phyloP scores from a whole-genome alignment of 1,140 invertebrate genomes.

The Leptoteleia sp. region DNA sequence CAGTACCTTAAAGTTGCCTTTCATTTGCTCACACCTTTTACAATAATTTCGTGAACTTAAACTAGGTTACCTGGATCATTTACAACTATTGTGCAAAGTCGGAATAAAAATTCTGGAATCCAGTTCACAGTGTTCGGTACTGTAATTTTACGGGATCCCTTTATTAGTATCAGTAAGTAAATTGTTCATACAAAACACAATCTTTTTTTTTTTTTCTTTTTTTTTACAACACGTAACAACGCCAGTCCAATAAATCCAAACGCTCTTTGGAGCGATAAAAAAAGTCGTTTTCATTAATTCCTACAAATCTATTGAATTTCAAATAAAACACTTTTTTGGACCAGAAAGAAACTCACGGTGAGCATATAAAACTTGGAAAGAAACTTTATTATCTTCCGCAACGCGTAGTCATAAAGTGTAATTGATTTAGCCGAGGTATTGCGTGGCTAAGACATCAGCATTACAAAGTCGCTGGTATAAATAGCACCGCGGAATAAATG shows the following conservation, averaged over 20 bases:
- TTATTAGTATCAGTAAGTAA: too few relatives aligned
- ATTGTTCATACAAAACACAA: too few relatives aligned
- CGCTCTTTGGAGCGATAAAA: constrained; percentile 12
- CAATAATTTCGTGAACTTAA: too few relatives aligned
- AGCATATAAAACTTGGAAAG: constrained; percentile 23
- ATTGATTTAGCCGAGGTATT: constrained; percentile 50
- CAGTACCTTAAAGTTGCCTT: too few relatives aligned
- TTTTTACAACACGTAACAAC: constrained; percentile 4
- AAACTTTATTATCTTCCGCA: constrained; percentile 45
- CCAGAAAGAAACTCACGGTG: constrained; percentile 3
- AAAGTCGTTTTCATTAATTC: constrained; percentile 22
- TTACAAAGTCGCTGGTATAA: constrained; percentile 42
- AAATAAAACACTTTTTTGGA: constrained; percentile 48
- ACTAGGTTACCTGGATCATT: too few relatives aligned
- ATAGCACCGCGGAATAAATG: constrained; percentile 45
- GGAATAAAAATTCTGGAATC: too few relatives aligned
- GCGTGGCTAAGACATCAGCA: constrained; percentile 26
- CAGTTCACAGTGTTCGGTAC: too few relatives aligned
- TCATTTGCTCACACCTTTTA: too few relatives aligned
- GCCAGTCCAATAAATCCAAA: constrained; percentile 18
- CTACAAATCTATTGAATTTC: constrained; percentile 51
- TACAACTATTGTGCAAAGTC: too few relatives aligned
- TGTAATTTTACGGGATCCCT: too few relatives aligned
- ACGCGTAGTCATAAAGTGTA: constrained; percentile 52
- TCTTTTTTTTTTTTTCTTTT: too few relatives aligned